Conservation (phyloP, 2,797 vertebrate species). For the Nyctibius grandis region DNA sequence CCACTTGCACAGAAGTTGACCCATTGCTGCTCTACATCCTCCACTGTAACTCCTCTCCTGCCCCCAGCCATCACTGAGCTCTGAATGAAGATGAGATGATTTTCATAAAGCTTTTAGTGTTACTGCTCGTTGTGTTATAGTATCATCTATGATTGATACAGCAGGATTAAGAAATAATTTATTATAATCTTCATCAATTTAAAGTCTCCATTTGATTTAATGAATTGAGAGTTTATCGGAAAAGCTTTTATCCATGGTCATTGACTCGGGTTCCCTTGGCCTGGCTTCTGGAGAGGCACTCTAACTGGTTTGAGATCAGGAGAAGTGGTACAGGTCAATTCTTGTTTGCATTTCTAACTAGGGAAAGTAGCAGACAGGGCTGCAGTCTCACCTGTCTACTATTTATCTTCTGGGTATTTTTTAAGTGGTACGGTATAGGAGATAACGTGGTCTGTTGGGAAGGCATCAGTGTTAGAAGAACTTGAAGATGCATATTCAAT, state of each 20-base stretch:
- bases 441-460: neutral
- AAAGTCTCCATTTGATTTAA: slow-evolving; percentile 72
- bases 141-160: slow-evolving; percentile 52
- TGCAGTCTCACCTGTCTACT: slow-evolving; percentile 26
- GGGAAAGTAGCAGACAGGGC: slow-evolving; percentile 44
- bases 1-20: neutral
- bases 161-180: slow-evolving; percentile 64
- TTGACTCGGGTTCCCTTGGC: slow-evolving; percentile 63
- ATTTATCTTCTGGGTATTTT: slow-evolving; percentile 45
- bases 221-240: slow-evolving; percentile 77
- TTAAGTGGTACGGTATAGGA: neutral
- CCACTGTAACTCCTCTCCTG: neutral
- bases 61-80: neutral
- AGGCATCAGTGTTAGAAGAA: neutral
- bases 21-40: fast-evolving
- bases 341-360: slow-evolving; percentile 56
- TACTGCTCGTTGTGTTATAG: neutral
- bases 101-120: slow-evolving; percentile 46
- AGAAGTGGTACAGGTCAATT: slow-evolving; percentile 51
- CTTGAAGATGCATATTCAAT: neutral
- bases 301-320: slow-evolving; percentile 65
- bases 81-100: neutral
- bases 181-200: slow-evolving; percentile 71
- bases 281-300: slow-evolving; percentile 59
- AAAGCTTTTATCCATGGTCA: slow-evolving; percentile 75